Evolutionary conservation across 2,113 vertebrate species (phyloP).

Genomic region (Hemiscyllium ocellatum): DNA sequence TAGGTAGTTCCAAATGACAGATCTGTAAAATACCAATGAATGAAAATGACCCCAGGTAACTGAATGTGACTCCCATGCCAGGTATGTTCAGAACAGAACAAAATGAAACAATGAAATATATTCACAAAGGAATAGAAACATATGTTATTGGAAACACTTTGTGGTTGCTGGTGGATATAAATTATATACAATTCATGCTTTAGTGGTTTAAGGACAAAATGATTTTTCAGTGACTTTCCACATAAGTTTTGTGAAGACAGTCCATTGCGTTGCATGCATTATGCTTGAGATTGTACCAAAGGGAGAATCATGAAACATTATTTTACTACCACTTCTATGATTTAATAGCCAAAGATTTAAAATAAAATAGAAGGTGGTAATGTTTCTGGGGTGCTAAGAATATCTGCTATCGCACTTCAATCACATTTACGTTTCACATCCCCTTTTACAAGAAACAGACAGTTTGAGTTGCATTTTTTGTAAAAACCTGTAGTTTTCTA

Average conservation of each 20-base stretch:
- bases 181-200: slow-evolving; percentile 4
- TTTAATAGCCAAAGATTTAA: not conserved
- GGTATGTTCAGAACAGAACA: slow-evolving; percentile 46
- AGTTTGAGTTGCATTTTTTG: not conserved
- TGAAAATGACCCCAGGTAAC: slow-evolving; percentile 56
- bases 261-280: not conserved
- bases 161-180: slow-evolving; percentile 1
- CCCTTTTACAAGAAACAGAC: slow-evolving; percentile 33
- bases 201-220: slow-evolving; percentile 26
- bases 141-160: slow-evolving; percentile 27
- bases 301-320: not conserved
- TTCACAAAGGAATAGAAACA: slow-evolving; percentile 42
- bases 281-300: not conserved
- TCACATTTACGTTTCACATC: slow-evolving; percentile 42
- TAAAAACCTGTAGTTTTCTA: not conserved
- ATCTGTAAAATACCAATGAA: slow-evolving; percentile 51
- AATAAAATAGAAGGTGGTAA: not conserved
- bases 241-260: not conserved
- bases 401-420: not conserved
- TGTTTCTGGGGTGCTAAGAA: not conserved
- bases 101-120: slow-evolving; percentile 50
- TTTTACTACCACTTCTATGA: not conserved
- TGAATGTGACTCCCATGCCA: slow-evolving; percentile 46
- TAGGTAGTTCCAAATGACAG: slow-evolving; percentile 51
- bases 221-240: slow-evolving; percentile 13